phyloP scores from a whole-genome alignment of 37 sponge, comb jelly and placozoan species.

The Cliona cf. orientalis region DNA sequence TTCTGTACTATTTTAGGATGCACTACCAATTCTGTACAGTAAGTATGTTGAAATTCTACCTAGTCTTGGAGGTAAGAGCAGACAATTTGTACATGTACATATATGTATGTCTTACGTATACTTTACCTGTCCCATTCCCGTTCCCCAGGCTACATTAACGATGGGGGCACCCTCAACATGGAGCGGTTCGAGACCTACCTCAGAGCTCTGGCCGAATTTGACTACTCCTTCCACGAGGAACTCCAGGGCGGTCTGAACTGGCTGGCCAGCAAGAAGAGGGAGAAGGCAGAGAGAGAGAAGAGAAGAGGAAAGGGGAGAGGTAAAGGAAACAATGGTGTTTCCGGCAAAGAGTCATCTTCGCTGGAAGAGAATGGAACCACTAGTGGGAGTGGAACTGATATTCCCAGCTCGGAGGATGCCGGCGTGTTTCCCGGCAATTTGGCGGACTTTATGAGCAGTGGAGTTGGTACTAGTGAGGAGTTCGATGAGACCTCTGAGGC shows the following conservation, averaged over 20 bases:
- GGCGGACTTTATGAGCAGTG: background rate
- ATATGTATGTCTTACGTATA: too few relatives aligned
- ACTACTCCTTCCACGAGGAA: slow-evolving; percentile 74
- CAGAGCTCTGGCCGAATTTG: slow-evolving; percentile 84
- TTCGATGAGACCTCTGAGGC: slow-evolving; percentile 37
- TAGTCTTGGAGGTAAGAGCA: slow-evolving; percentile 74
- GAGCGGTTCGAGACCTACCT: slow-evolving; percentile 81
- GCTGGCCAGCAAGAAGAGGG: slow-evolving; percentile 81
- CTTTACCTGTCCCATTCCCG: too few relatives aligned
- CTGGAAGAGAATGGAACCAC: background rate
- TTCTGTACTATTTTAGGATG: too few relatives aligned
- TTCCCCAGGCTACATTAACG: slow-evolving; percentile 84
- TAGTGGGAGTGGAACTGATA: background rate
- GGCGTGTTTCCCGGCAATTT: background rate
- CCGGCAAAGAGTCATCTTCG: too few relatives aligned
- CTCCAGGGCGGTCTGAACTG: slow-evolving; percentile 68
- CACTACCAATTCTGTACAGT: slow-evolving; percentile 72
- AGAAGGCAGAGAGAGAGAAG: slow-evolving; percentile 51
- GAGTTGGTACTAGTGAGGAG: background rate
- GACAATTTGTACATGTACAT: too few relatives aligned
- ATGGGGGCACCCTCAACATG: slow-evolving; percentile 88
- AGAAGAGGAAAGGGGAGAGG: slow-evolving; percentile 61
- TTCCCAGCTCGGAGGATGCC: background rate
- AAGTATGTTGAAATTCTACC: slow-evolving; percentile 81
- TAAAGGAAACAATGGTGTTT: background rate